Evolutionary conservation across 2,113 vertebrate genomes (phyloP).

Genomic region (Cyphomyrus discorhynchus): DNA sequence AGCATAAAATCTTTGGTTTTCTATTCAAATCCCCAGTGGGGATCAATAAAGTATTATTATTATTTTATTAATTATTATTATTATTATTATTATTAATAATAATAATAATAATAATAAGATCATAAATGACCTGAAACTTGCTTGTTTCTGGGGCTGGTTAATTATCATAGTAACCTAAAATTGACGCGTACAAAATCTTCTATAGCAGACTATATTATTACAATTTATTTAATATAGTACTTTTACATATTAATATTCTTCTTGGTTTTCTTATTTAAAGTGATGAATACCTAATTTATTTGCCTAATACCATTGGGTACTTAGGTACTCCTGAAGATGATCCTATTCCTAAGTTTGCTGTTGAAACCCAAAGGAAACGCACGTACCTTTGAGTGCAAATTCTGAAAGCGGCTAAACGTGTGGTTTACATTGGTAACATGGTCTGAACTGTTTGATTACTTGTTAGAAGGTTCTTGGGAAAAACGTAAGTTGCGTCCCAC

Average conservation of each 20-base stretch:
- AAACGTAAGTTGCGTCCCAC: neutral
- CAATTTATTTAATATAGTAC: neutral
- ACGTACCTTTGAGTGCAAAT: neutral
- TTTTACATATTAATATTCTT: neutral
- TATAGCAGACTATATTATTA: neutral
- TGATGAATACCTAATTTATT: neutral
- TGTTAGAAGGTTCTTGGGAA: neutral
- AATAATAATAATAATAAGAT: neutral
- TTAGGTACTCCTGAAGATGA: neutral
- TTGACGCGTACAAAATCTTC: neutral
- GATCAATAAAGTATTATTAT: too few species aligned
- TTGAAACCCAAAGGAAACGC: neutral
- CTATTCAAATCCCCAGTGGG: neutral
- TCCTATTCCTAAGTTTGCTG: neutral
- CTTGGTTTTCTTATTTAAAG: neutral
- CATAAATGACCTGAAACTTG: neutral
- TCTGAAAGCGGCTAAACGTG: neutral
- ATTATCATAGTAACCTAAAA: neutral
- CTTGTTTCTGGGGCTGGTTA: neutral
- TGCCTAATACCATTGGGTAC: neutral
- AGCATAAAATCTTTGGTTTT: too few species aligned
- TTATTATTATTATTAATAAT: too few species aligned
- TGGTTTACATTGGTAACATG: neutral
- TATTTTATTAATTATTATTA: neutral
- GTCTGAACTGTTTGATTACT: neutral